phyloP scores from a whole-genome alignment of 2,888 invertebrate species.

The Alitta virens region DNA sequence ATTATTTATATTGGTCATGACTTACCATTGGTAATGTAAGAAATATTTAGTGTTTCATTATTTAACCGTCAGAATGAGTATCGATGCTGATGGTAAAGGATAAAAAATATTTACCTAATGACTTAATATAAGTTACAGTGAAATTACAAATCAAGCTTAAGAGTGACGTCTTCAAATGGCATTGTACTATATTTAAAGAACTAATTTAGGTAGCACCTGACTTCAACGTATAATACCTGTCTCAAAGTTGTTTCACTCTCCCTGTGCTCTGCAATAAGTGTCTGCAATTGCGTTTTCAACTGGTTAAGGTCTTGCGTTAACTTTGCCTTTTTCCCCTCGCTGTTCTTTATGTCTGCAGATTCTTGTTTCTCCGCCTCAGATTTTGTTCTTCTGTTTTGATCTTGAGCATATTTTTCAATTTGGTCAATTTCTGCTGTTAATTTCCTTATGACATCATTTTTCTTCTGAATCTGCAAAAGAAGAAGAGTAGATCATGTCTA shows the following conservation, averaged over 20 bases:
- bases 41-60: too few relatives aligned
- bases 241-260: constrained; percentile 51
- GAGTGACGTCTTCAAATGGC: too few relatives aligned
- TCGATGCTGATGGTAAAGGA: too few relatives aligned
- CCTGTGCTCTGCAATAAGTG: constrained; percentile 48
- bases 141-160: too few relatives aligned
- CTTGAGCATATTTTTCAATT: constrained; percentile 55
- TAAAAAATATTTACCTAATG: too few relatives aligned
- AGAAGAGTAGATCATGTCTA: too few relatives aligned
- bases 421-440: constrained; percentile 52
- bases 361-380: constrained; percentile 56
- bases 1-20: too few relatives aligned
- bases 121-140: too few relatives aligned
- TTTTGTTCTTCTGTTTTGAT: constrained; percentile 50
- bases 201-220: too few relatives aligned
- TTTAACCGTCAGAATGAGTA: too few relatives aligned
- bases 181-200: too few relatives aligned
- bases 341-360: constrained; percentile 52
- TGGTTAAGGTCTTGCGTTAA: constrained; percentile 47
- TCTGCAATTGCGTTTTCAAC: constrained; percentile 48
- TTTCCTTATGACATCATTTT: constrained; percentile 53
- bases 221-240: not conserved
- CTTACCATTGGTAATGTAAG: too few relatives aligned
- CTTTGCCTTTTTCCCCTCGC: constrained; percentile 51
- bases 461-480: constrained; percentile 46